Percentiles rank a stretch among this genome's conserved stretches.
Evolutionary conservation across 2,888 invertebrate species (phyloP).

Genomic region (Hermaeophaga mercurialis): DNA sequence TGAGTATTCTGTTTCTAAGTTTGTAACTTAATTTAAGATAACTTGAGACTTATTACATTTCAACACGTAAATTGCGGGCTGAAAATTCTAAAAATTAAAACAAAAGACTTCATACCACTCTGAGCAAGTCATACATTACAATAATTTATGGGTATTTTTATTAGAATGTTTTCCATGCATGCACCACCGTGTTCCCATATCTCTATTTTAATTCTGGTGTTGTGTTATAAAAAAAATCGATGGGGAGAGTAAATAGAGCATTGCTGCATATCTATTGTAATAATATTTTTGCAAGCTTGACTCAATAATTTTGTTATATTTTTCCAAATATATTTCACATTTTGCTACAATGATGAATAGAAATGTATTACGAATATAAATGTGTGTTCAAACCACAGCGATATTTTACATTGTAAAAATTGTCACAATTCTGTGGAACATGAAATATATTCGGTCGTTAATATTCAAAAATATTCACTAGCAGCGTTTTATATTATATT

Average conservation of each 20-base stretch:
- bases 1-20: background rate
- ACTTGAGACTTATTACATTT: background rate
- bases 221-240: slow-evolving; percentile 28
- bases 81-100: background rate
- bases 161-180: slow-evolving; percentile 15
- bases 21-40: slow-evolving; percentile 1
- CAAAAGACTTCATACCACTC: slow-evolving; percentile 1
- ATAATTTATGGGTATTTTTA: slow-evolving; percentile 14
- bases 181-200: slow-evolving; percentile 16
- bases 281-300: slow-evolving; percentile 15
- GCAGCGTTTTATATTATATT: too few relatives aligned
- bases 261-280: slow-evolving; percentile 14
- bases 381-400: background rate
- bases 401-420: background rate
- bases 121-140: slow-evolving; percentile 14
- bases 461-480: too few relatives aligned
- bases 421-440: background rate
- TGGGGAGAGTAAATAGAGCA: slow-evolving; percentile 19
- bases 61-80: background rate
- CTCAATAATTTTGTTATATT: slow-evolving; percentile 9
- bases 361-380: background rate
- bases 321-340: slow-evolving; percentile 6
- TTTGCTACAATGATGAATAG: background rate
- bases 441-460: too few relatives aligned
- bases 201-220: slow-evolving; percentile 21